Conservation (phyloP, 2,113 vertebrate genomes). For the Tyto alba region DNA sequence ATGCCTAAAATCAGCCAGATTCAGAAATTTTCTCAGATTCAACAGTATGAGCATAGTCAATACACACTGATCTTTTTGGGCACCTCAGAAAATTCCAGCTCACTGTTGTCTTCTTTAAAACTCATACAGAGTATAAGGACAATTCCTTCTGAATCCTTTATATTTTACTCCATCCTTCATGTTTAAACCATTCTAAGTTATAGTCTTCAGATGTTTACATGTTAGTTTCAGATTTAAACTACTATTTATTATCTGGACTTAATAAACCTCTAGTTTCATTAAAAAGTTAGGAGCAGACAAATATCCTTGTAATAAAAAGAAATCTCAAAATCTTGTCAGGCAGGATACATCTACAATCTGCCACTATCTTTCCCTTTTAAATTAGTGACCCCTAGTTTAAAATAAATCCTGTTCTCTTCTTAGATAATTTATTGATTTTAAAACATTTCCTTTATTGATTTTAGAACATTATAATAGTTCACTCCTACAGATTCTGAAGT, state of each 20-base stretch:
- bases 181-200: neutral
- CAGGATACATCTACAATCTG: neutral
- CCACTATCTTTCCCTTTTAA: neutral
- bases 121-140: neutral
- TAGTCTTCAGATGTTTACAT: neutral
- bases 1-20: neutral
- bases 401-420: neutral
- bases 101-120: neutral
- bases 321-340: neutral
- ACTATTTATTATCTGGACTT: neutral
- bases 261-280: neutral
- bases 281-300: neutral
- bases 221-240: neutral
- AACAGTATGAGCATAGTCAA: neutral
- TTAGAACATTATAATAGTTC: neutral
- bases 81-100: neutral
- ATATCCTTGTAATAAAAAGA: neutral
- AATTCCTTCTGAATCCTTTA: neutral
- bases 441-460: neutral
- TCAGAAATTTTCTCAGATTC: neutral
- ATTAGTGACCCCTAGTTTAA: neutral
- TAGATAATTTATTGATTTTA: neutral
- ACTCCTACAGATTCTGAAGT: neutral
- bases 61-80: neutral
- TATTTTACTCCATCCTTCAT: neutral